Base-by-base conservation (phyloP, 2,888 invertebrate species). In the Orthosia gothica region DNA sequence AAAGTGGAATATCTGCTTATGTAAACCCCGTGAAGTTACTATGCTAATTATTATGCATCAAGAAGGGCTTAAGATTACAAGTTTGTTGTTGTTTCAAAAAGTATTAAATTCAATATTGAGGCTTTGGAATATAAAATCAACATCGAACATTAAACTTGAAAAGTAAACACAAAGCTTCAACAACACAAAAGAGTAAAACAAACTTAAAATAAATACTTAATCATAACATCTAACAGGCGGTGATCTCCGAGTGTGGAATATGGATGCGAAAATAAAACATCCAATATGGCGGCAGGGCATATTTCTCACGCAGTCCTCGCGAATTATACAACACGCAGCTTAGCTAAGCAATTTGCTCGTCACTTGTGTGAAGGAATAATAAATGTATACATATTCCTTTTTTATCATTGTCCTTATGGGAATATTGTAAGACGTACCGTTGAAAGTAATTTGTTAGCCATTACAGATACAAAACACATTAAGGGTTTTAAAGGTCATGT, bases 251-350 rank as follows among this genome's bases (percentile, higher is more conserved):
- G 91, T 89, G 91, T 90, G 88, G 90, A 91, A 89, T 92, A 91
- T 89, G 89, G 85, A 82, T 86, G 90, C 86, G 78, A 91, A 94
- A 94, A 94, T 90, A 93, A 93, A 93, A 92, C 91, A 81, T 87
- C 84, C 88, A 90, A 91, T 87, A 89, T 90, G 90, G 90, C 89
- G 84, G 88, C 87, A 76, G 83, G 81, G 88, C 87, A 91, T 92
- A 93, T 93, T 94, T 95, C 95, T 92, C 94, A 94, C 93, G 94
- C 91, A 87, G 89, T 91, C 86, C 88, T 87, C 87, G 85, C 87
- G 88, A 90, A 85, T 83, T 81, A 87, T 89, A 91, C 85, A 84
- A 86, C 88, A 85, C 89, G 90, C 90, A 91, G 93, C 68, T 93
- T 91, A 92, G 91, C 89, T 90, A 88, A 89, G 91, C 91, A 91